Conservation (phyloP, 2,113 vertebrate species). For the Haliaeetus leucogaster region DNA sequence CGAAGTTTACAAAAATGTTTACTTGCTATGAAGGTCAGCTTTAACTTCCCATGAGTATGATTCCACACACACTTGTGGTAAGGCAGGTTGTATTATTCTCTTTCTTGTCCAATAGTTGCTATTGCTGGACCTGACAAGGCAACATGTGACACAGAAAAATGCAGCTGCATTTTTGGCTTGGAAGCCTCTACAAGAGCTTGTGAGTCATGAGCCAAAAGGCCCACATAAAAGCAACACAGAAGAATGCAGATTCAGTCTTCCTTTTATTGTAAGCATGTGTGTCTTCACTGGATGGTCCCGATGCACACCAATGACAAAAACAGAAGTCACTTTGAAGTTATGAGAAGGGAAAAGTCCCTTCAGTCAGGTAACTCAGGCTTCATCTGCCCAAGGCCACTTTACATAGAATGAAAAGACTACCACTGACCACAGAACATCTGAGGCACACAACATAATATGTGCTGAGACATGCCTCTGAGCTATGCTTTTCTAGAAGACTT, state of each 20-base stretch:
- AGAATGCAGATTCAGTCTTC: constrained; percentile 39
- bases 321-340: not conserved
- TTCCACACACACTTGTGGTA: not conserved
- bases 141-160: constrained; percentile 44
- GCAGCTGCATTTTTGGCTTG: constrained; percentile 11
- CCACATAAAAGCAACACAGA: constrained; percentile 57
- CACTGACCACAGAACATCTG: not conserved
- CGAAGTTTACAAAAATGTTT: not conserved
- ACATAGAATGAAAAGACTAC: not conserved
- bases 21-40: not conserved
- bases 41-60: not conserved
- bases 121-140: constrained; percentile 13
- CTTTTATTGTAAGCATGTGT: constrained; percentile 46
- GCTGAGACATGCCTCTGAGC: not conserved
- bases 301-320: not conserved
- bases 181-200: not conserved
- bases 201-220: constrained; percentile 30
- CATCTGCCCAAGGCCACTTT: not conserved
- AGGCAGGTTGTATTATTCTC: constrained; percentile 25
- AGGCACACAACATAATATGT: rapidly evolving
- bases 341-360: not conserved
- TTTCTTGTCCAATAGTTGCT: constrained; percentile 32
- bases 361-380: not conserved
- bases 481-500: not conserved
- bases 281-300: not conserved